phyloP scores from a whole-genome alignment of 2,797 vertebrate genomes.

The Menidia menidia region DNA sequence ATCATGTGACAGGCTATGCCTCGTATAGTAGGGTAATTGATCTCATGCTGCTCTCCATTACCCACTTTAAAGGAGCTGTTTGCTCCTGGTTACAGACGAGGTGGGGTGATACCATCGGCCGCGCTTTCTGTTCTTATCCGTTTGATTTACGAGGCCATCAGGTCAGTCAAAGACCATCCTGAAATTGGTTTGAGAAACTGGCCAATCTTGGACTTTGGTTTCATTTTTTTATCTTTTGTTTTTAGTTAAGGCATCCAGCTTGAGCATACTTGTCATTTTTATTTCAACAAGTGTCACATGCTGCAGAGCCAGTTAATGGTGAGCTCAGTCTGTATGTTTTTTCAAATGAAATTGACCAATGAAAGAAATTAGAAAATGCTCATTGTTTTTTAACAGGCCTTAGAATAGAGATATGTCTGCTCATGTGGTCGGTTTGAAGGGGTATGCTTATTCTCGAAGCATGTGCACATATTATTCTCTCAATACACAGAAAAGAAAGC shows the following conservation, averaged over 20 bases:
- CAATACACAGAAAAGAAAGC: too few species aligned
- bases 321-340: background rate
- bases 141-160: constrained; percentile 5
- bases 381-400: too few species aligned
- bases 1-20: constrained; percentile 76
- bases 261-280: background rate
- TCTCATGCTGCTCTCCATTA: constrained; percentile 74
- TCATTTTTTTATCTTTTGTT: background rate
- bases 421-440: too few species aligned
- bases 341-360: background rate
- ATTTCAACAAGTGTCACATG: constrained; percentile 48
- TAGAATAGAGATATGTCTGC: too few species aligned
- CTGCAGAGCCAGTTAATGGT: constrained; percentile 7
- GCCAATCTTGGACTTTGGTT: constrained; percentile 11
- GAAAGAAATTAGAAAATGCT: too few species aligned
- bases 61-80: constrained; percentile 64
- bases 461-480: too few species aligned
- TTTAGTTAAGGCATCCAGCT: background rate
- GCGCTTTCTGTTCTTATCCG: constrained; percentile 4
- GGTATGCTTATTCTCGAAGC: too few species aligned
- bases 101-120: background rate
- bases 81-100: constrained; percentile 45
- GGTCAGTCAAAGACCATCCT: background rate
- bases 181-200: constrained; percentile 1
- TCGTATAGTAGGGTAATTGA: constrained; percentile 78